Conservation (phyloP, 1,140 invertebrate genomes). For the Helicoverpa armigera region DNA sequence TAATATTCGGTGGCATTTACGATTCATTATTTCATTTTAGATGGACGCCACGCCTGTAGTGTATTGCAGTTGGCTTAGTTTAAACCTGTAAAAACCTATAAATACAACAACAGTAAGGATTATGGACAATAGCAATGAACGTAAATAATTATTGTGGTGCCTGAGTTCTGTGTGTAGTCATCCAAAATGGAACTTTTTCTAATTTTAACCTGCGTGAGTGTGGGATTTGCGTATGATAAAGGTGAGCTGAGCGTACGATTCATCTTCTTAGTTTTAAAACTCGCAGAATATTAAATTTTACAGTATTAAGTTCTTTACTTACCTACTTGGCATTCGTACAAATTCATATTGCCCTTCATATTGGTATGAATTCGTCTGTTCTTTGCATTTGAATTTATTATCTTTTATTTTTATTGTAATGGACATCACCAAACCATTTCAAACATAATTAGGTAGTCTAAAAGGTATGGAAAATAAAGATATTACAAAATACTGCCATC, state of each 20-base stretch:
- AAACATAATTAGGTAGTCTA: too few species aligned
- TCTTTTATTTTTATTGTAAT: too few species aligned
- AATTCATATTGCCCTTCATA: too few species aligned
- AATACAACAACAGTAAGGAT: background rate
- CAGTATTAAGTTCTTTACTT: too few species aligned
- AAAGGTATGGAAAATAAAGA: too few species aligned
- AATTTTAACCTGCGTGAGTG: slow-evolving; percentile 75
- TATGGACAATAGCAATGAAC: background rate
- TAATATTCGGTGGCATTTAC: background rate
- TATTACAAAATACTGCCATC: too few species aligned
- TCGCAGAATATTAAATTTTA: too few species aligned
- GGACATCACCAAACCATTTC: too few species aligned
- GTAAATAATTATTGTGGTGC: background rate
- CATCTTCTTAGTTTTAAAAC: too few species aligned
- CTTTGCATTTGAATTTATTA: too few species aligned
- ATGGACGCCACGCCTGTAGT: slow-evolving; percentile 46
- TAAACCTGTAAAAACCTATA: background rate
- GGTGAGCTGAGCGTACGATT: slow-evolving; percentile 61
- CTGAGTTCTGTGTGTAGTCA: slow-evolving; percentile 1
- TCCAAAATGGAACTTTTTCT: slow-evolving; percentile 75
- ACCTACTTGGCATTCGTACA: too few species aligned
- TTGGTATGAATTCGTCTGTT: too few species aligned
- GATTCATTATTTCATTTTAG: slow-evolving; percentile 5
- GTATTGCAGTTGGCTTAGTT: background rate
- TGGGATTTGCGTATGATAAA: slow-evolving; percentile 79